phyloP scores from a whole-genome alignment of 2,113 vertebrate species.

The Salvator merianae region DNA sequence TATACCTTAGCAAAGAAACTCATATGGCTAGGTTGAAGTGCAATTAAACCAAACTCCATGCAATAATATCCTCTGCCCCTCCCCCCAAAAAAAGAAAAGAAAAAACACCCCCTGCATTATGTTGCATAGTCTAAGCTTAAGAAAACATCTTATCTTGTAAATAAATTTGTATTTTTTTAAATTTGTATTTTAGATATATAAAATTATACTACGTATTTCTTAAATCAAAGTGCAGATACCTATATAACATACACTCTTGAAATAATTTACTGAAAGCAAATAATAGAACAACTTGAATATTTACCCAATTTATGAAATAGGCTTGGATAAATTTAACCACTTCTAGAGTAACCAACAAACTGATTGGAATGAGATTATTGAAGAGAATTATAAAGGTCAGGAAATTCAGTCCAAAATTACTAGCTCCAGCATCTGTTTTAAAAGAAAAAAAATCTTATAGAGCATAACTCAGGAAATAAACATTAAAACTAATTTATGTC shows the following conservation, averaged over 20 bases:
- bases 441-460: constrained; percentile 58
- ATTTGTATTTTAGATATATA: too few relatives aligned
- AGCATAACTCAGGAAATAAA: not conserved
- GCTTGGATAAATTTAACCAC: constrained; percentile 99
- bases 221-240: constrained; percentile 1
- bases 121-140: not conserved
- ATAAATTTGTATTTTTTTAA: not conserved
- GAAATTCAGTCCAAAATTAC: constrained; percentile 98
- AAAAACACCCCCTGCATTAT: not conserved
- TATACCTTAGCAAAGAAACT: not conserved
- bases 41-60: not conserved
- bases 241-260: constrained; percentile 26
- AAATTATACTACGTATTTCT: too few relatives aligned
- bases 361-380: constrained; percentile 99
- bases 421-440: constrained; percentile 91
- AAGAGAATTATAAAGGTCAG: constrained; percentile 99
- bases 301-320: constrained; percentile 99
- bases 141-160: not conserved
- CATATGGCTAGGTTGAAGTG: not conserved
- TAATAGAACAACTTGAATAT: constrained; percentile 48
- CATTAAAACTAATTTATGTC: too few relatives aligned
- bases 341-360: constrained; percentile 95
- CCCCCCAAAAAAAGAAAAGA: too few relatives aligned
- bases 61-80: not conserved
- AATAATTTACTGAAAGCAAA: not conserved